Evolutionary conservation across 2,797 vertebrate genomes (phyloP).

Genomic region (Xyrichtys novacula): DNA sequence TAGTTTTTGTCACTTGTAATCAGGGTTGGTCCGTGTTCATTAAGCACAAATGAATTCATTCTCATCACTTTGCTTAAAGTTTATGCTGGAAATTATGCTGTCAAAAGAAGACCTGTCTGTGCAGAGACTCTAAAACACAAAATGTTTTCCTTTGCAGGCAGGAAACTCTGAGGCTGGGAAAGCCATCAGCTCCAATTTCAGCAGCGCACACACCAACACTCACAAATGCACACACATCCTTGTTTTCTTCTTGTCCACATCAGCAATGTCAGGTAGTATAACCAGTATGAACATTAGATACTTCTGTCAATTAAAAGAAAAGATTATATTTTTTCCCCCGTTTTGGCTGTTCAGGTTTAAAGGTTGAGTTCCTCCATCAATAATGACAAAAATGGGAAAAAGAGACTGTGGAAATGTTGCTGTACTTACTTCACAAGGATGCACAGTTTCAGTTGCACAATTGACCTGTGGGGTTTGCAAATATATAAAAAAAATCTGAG

Average conservation of each 20-base stretch:
- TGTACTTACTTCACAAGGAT: too few relatives aligned
- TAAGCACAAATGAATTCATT: not conserved
- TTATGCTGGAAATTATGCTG: not conserved
- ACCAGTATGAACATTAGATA: not conserved
- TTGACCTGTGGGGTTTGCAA: too few relatives aligned
- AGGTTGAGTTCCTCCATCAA: not conserved
- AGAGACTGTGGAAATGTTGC: too few relatives aligned
- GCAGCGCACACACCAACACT: not conserved
- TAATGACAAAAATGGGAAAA: not conserved
- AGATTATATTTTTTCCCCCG: not conserved
- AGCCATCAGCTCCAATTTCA: constrained; percentile 54
- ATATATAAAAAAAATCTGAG: too few relatives aligned
- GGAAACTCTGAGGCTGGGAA: constrained; percentile 55
- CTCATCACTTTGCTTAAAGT: constrained; percentile 8
- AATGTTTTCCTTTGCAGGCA: constrained; percentile 26
- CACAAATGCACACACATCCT: constrained; percentile 8
- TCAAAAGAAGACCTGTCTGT: constrained; percentile 19
- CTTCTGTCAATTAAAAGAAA: not conserved
- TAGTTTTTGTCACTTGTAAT: not conserved
- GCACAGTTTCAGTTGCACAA: too few relatives aligned
- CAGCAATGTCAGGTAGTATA: not conserved
- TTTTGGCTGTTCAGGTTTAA: not conserved
- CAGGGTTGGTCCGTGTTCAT: not conserved
- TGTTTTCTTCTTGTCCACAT: not conserved
- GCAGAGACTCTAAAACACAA: not conserved